A percentile compares a stretch with the other conserved stretches of the same genome.
phyloP scores from a whole-genome alignment of 2,113 vertebrate genomes.

The Xenotilapia leptura region DNA sequence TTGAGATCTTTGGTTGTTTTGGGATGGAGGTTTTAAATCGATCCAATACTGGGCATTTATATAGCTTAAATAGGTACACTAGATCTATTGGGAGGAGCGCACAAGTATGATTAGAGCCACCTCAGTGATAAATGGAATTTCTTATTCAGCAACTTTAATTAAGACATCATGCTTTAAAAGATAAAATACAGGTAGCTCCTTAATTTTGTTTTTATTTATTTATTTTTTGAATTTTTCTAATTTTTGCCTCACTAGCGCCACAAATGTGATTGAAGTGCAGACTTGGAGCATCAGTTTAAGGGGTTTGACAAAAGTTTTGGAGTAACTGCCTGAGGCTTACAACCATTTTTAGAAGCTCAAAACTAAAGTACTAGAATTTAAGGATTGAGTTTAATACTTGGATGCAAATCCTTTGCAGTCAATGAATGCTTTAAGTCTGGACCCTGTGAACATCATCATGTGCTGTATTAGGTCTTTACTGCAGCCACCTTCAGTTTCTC shows the following conservation, averaged over 20 bases:
- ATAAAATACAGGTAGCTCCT: background rate
- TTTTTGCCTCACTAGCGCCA: background rate
- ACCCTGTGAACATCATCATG: background rate
- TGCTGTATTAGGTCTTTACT: background rate
- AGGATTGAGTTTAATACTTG: background rate
- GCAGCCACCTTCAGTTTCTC: background rate
- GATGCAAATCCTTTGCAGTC: background rate
- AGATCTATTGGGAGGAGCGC: fast-evolving
- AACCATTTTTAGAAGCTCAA: background rate
- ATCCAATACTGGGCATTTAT: background rate
- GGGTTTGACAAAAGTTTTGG: background rate
- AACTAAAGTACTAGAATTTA: background rate
- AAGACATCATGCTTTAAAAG: background rate
- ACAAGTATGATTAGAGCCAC: background rate
- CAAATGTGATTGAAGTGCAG: background rate
- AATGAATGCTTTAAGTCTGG: background rate
- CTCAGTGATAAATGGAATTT: background rate
- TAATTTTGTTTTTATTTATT: background rate
- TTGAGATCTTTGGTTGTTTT: background rate
- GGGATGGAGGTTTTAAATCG: background rate
- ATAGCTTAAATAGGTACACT: background rate
- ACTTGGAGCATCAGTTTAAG: background rate
- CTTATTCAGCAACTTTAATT: background rate
- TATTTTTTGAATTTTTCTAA: background rate
- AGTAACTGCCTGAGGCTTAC: background rate